Evolutionary conservation across 2,888 invertebrate species (phyloP).

Genomic region (Plebejus argus): DNA sequence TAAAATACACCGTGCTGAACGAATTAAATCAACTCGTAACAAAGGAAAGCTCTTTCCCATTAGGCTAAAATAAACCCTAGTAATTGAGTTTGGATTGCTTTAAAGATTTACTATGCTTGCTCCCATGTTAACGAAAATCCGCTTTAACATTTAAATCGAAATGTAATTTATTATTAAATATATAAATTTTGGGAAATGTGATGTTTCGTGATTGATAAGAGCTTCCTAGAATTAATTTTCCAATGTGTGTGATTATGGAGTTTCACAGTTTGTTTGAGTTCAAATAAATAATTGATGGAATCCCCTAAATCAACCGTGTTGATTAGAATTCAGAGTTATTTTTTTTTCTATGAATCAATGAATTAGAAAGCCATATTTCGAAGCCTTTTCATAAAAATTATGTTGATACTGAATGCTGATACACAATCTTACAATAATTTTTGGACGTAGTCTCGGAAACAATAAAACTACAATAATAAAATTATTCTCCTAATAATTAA

Average conservation of each 20-base stretch:
- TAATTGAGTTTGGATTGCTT: constrained; percentile 77
- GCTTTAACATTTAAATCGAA: constrained; percentile 60
- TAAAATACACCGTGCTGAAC: constrained; percentile 60
- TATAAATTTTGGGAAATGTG: not conserved
- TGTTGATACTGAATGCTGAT: too few relatives aligned
- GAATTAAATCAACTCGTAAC: constrained; percentile 64
- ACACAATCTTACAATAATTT: too few relatives aligned
- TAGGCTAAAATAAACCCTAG: constrained; percentile 70
- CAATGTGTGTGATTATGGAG: not conserved
- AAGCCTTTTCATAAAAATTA: not conserved
- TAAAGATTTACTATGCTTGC: constrained; percentile 70
- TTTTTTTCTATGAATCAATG: too few relatives aligned
- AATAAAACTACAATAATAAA: too few relatives aligned
- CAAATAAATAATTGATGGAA: too few relatives aligned
- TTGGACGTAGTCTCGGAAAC: too few relatives aligned
- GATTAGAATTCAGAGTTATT: not conserved
- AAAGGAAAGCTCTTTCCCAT: constrained; percentile 69
- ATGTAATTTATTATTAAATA: constrained; percentile 35
- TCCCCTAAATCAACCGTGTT: not conserved
- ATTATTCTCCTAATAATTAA: too few relatives aligned
- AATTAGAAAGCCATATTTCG: not conserved
- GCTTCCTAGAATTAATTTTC: not conserved
- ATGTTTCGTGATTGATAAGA: constrained; percentile 19
- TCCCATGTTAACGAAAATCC: constrained; percentile 55
- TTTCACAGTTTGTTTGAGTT: too few relatives aligned